Base-by-base conservation (phyloP, 2,113 vertebrate species). In the Aldabrachelys gigantea region DNA sequence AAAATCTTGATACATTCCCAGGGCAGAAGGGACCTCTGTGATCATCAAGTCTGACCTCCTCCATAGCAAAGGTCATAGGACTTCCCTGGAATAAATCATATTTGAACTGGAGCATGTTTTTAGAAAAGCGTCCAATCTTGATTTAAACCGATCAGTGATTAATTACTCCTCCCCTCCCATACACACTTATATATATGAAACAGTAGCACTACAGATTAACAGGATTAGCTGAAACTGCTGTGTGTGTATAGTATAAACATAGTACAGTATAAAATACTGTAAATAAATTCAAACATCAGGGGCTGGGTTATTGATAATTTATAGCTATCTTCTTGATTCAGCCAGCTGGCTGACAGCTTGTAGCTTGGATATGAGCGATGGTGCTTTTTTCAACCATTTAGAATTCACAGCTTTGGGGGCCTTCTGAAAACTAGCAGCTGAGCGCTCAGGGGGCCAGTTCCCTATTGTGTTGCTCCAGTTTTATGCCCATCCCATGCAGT, bases 241-340 rank as follows among this genome's bases (percentile, higher is more conserved):
- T 87, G 87, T 88, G 95, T 87, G 35, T 85, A 72, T 88, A 49
- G 85, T 95, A 91, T 62, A 84, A 94, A 9, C 75, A 91, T 87
- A 5, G 52, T 56, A 29, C 22, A 54, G 27, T 80, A 78, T 81
- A 52, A 49, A 19, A 25, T 72, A 13, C 84, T 88, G 17, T 88
- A 89, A 95, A 94, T 90, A 52, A 5, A 50, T 81, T 91, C 62
- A 85, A 92, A 92, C 81, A 90, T 21, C 21, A 29, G 79, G 59
- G 49, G 19, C 4, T 17, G 82, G 27, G 80, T 1, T 87, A 78
- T 81, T 94, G 93, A 56, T 93, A 54, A 35, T 11, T 35, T 78
- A 82, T 85, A 57, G 56, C 50, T 90, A 9, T 21, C 4, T 4
- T 22, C 76, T 50, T 87, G 80, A 25, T 65, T 44, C 59, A 53